These are phyloP conservation scores for Ormyrus labotus DNA, from an alignment of 2,888 invertebrate species.

Conservation along the genomic window DNA sequence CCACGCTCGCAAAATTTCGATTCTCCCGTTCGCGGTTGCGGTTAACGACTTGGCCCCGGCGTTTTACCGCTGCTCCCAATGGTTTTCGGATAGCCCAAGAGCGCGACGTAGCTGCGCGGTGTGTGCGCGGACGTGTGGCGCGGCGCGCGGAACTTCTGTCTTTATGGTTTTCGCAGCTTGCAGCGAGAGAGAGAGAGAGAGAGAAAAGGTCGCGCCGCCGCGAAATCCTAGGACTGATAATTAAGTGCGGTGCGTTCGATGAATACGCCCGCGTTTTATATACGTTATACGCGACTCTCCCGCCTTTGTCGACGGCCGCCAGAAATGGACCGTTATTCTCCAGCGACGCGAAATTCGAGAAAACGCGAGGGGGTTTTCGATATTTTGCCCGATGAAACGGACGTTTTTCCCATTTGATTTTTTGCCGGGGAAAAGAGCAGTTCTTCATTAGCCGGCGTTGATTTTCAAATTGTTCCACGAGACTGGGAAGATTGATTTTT, in stretches of 20 bases:
- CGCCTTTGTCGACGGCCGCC: no score
- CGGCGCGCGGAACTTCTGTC: not conserved
- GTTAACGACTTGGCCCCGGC: constrained; percentile 51
- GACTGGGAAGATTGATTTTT: no score
- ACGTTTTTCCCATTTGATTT: no score
- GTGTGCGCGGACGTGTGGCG: not conserved
- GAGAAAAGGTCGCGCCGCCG: not conserved
- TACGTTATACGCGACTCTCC: no score
- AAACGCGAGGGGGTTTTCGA: no score
- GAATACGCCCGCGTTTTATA: not conserved
- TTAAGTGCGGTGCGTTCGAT: not conserved
- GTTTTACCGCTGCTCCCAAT: constrained; percentile 53
- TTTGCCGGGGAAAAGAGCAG: no score
- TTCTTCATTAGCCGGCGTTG: no score
- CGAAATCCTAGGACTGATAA: no score
- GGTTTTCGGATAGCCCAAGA: constrained; percentile 46
- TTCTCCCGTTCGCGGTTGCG: constrained; percentile 38
- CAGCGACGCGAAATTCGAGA: no score
- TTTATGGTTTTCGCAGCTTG: constrained; percentile 25
- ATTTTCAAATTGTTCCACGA: no score
- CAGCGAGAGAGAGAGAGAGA: not conserved
- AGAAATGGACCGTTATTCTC: no score
- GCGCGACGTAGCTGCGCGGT: not conserved
- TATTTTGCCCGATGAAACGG: no score
- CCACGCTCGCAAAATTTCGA: constrained; percentile 51